Conservation (phyloP, 2,113 vertebrate species). For the Brevimyrus niger region DNA sequence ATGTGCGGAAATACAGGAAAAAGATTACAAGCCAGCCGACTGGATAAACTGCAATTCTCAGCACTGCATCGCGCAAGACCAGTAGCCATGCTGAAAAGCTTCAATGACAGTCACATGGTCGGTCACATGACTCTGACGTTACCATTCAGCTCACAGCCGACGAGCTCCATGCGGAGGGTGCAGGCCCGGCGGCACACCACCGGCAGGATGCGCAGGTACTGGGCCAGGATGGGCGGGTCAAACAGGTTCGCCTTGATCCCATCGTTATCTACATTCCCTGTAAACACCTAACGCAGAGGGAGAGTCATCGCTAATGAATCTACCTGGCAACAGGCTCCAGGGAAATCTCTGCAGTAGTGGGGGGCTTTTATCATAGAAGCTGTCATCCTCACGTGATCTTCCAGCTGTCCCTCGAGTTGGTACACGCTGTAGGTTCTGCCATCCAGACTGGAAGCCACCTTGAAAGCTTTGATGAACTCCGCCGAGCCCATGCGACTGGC, state of each 20-base stretch:
- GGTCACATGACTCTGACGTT: conserved; percentile 37
- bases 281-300: conserved; percentile 64
- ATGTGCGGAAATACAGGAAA: not conserved
- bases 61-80: not conserved
- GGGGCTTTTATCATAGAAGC: not conserved
- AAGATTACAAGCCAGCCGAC: not conserved
- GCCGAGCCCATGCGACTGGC: conserved; percentile 72
- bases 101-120: not conserved
- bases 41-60: not conserved
- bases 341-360: not conserved
- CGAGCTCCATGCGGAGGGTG: conserved; percentile 87
- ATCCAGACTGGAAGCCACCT: conserved; percentile 74
- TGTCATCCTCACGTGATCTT: not conserved
- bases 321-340: not conserved
- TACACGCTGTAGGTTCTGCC: conserved; percentile 67
- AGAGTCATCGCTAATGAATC: not conserved
- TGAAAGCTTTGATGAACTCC: conserved; percentile 79
- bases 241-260: conserved; percentile 74
- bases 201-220: conserved; percentile 78
- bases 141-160: conserved; percentile 92
- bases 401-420: conserved; percentile 33
- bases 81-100: not conserved
- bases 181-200: conserved; percentile 71
- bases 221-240: conserved; percentile 67
- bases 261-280: conserved; percentile 73